Evolutionary conservation across 2,113 vertebrate genomes (phyloP).

Genomic region (Stictonetta naevosa): DNA sequence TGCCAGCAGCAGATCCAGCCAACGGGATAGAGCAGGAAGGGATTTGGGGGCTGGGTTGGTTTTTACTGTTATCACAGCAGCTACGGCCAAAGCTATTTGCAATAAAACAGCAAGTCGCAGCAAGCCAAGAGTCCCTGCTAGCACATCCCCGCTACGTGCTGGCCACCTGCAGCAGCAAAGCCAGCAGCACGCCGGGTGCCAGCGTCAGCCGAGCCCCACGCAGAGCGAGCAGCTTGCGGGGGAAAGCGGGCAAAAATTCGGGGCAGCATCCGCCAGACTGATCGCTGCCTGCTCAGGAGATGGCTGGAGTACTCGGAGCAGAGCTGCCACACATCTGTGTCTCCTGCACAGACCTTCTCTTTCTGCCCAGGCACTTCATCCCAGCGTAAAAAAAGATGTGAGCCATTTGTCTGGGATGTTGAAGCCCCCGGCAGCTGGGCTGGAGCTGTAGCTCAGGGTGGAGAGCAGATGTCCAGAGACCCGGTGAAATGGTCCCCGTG

Average conservation of each 20-base stretch:
- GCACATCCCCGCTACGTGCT: rapidly evolving
- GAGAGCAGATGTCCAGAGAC: not conserved
- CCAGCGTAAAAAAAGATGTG: rapidly evolving
- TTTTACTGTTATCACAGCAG: not conserved
- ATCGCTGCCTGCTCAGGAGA: not conserved
- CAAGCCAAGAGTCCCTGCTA: not conserved
- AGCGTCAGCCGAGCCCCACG: rapidly evolving
- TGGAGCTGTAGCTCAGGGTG: not conserved
- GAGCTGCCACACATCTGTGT: not conserved
- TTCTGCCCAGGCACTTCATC: not conserved
- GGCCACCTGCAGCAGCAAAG: not conserved
- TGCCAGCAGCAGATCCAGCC: not conserved
- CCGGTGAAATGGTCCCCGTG: not conserved
- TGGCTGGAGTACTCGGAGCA: not conserved
- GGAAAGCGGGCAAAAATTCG: rapidly evolving
- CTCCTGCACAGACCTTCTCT: not conserved
- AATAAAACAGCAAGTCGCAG: not conserved
- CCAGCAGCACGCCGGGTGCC: not conserved
- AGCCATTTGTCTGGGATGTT: not conserved
- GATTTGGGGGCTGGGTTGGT: not conserved
- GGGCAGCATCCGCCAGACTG: not conserved
- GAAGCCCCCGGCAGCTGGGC: not conserved
- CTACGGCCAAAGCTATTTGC: constrained; percentile 5
- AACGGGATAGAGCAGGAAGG: not conserved
- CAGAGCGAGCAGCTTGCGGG: rapidly evolving